A percentile compares a stretch with the other conserved stretches of the same genome.
phyloP scores from a whole-genome alignment of 2,888 invertebrate genomes.

The Theodoxus fluviatilis region DNA sequence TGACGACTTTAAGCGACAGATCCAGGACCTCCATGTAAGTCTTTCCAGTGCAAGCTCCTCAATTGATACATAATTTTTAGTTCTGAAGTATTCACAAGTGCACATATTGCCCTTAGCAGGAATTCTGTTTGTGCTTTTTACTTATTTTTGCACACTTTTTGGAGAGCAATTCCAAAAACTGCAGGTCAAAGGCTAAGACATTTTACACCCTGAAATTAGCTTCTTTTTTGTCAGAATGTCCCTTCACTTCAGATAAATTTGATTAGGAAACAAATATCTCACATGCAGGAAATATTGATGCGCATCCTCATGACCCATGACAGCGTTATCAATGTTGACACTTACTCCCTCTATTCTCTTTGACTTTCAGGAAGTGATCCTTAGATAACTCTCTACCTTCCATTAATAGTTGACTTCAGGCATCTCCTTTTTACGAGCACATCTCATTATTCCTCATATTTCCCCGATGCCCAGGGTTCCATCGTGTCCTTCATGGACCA shows the following conservation, averaged over 20 bases:
- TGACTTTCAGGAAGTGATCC: no score
- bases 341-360: neutral
- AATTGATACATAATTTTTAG: neutral
- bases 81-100: neutral
- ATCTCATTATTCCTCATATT: neutral
- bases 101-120: neutral
- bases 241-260: no score
- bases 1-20: constrained; percentile 80
- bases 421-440: neutral
- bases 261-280: no score
- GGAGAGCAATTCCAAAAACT: no score
- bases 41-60: neutral
- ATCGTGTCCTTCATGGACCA: constrained; percentile 63
- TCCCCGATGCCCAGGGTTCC: constrained; percentile 42
- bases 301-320: no score
- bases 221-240: no score
- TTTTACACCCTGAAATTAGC: no score
- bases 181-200: no score
- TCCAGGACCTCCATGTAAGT: constrained; percentile 79
- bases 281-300: no score
- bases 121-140: neutral
- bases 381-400: neutral
- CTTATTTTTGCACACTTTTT: neutral
- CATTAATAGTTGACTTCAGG: neutral
- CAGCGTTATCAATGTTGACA: neutral